phyloP scores from a whole-genome alignment of 2,797 vertebrate genomes.

The Streptopelia turtur region DNA sequence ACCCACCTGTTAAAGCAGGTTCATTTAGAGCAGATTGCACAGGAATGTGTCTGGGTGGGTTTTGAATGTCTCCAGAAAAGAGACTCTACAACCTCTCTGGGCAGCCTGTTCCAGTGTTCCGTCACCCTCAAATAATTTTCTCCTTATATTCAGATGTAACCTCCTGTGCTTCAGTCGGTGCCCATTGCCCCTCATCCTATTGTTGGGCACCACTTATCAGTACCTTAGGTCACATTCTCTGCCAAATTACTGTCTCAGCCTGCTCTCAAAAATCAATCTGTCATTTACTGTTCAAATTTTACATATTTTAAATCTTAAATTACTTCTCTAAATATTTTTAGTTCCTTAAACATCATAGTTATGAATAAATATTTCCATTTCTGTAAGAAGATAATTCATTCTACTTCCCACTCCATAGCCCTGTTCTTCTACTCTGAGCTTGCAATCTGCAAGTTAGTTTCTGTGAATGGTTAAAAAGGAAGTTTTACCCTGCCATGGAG shows the following conservation, averaged over 20 bases:
- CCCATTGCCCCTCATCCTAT: too few relatives aligned
- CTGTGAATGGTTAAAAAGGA: not conserved
- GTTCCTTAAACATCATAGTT: not conserved
- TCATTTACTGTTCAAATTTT: not conserved
- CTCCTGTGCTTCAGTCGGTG: too few relatives aligned
- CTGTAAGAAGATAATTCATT: not conserved
- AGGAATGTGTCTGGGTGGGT: too few relatives aligned
- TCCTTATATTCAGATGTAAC: too few relatives aligned
- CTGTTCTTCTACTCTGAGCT: not conserved
- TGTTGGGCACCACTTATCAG: too few relatives aligned
- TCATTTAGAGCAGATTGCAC: too few relatives aligned
- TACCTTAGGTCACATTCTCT: not conserved
- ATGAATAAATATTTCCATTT: not conserved
- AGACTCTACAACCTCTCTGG: too few relatives aligned
- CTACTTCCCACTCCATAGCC: not conserved
- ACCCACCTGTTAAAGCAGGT: too few relatives aligned
- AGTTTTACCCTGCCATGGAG: not conserved
- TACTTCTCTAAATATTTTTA: not conserved
- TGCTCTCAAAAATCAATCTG: not conserved
- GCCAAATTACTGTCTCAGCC: not conserved
- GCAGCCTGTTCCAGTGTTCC: too few relatives aligned
- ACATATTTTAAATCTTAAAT: not conserved
- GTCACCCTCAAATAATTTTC: too few relatives aligned
- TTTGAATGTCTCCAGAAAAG: too few relatives aligned
- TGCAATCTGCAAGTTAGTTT: not conserved